Evolutionary conservation across 1,140 invertebrate genomes (phyloP).

Genomic region (Mamestra configurata): DNA sequence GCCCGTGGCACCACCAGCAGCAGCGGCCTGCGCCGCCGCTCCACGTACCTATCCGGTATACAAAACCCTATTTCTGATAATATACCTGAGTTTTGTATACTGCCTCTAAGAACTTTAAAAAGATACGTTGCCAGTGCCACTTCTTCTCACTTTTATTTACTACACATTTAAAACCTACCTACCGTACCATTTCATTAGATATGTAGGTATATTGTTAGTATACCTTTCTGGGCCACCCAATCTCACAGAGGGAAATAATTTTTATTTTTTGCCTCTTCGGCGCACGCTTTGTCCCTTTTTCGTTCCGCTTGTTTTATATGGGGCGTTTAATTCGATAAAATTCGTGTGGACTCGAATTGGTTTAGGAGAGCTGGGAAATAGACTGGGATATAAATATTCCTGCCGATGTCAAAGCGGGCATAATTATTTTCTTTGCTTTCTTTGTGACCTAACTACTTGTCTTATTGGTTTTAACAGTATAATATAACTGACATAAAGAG

Average conservation of each 20-base stretch:
- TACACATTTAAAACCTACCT: slow-evolving; percentile 28
- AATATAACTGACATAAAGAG: too few relatives aligned
- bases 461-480: too few relatives aligned
- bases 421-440: slow-evolving; percentile 24
- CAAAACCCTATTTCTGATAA: too few relatives aligned
- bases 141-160: too few relatives aligned
- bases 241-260: slow-evolving; percentile 67
- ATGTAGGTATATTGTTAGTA: slow-evolving; percentile 62
- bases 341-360: slow-evolving; percentile 76
- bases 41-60: too few relatives aligned
- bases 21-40: too few relatives aligned
- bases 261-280: slow-evolving; percentile 75
- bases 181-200: slow-evolving; percentile 60
- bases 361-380: slow-evolving; percentile 71
- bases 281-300: slow-evolving; percentile 77
- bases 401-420: neutral
- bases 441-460: neutral
- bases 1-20: too few relatives aligned
- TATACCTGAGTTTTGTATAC: too few relatives aligned
- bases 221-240: slow-evolving; percentile 46
- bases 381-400: slow-evolving; percentile 55
- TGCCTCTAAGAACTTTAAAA: too few relatives aligned
- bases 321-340: slow-evolving; percentile 83
- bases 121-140: too few relatives aligned
- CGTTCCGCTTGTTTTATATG: slow-evolving; percentile 82